A percentile compares a stretch with the other conserved stretches of the same genome.
phyloP scores from a whole-genome alignment of 2,797 vertebrate species.

The Serranus cabrilla region DNA sequence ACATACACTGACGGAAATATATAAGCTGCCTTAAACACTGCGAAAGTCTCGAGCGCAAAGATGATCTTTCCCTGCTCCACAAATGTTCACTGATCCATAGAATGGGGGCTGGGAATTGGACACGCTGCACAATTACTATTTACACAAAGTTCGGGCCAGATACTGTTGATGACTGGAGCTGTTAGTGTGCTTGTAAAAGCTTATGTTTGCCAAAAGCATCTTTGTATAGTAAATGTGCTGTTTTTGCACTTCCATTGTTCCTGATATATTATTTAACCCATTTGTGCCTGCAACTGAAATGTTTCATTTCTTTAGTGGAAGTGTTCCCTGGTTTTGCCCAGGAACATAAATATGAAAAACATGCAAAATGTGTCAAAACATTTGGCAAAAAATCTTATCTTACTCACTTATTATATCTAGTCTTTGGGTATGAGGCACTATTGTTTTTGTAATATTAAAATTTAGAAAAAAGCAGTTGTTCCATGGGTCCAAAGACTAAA shows the following conservation, averaged over 20 bases:
- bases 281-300: too few species aligned
- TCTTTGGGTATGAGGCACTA: too few species aligned
- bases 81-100: constrained; percentile 56
- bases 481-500: too few species aligned
- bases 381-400: too few species aligned
- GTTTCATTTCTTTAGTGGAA: too few species aligned
- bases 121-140: constrained; percentile 5
- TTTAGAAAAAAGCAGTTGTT: too few species aligned
- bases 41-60: constrained; percentile 38
- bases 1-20: constrained; percentile 14
- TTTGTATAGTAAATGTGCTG: background rate
- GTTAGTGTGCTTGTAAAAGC: background rate
- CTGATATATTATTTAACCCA: background rate
- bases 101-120: constrained; percentile 21
- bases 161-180: background rate
- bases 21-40: constrained; percentile 28
- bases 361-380: too few species aligned
- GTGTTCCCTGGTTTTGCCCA: too few species aligned
- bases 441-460: too few species aligned
- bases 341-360: too few species aligned
- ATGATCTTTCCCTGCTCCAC: constrained; percentile 37
- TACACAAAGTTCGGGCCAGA: background rate
- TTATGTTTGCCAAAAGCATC: background rate
- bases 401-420: too few species aligned
- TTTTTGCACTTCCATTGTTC: constrained; percentile 14